Evolutionary conservation across 23 tunicate species (phyloP), one percentile per base, ranked within the genome.

Genomic region (Halocynthia aurantium): DNA sequence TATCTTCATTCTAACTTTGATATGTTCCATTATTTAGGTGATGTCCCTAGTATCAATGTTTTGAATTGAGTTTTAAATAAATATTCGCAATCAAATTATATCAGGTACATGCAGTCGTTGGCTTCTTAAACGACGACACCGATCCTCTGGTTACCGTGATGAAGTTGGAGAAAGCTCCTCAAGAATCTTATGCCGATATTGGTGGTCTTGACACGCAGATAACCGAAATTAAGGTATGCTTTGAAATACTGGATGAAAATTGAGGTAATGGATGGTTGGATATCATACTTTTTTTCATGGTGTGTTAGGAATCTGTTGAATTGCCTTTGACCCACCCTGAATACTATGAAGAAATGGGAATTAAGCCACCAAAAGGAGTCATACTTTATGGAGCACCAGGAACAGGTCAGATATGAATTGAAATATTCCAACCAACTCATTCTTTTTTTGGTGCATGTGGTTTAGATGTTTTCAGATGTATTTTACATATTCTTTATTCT

Each of bases 281-380:
- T 22, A 15, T 68, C 13, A 68, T 68, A 17, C 18, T 12, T 12
- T 68, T n/a, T 68, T 17, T 19, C 40, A n/a, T 18, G 19, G 50
- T 22, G 49, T 19, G 50, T 17, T 71, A 84, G 82, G 99, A 95
- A 78, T 95, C 99, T 72, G 99, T 95, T 5, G 99, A 95, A 51
- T 76, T 95, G 5, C 99, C 99, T 31, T 79, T 95, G 21, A 95
- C 99, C 75, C 99, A 95, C 70, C 99, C 99, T 22, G 99, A 95
- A 67, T 95, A 95, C 69, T 95, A 95, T 66, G 99, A 95, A 78
- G 99, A 95, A 70, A 95, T 95, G 99, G 99, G 99, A n/a, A 95
- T 95, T 50, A 83, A 76, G 50, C 99, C 99, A 5, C 99, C 99
- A 5, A 95, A 95, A 64, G 99, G 99, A 8, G 99, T 95, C 7